Evolutionary conservation across 1,140 invertebrate species (phyloP), one percentile per base, ranked within the genome.

Genomic region (Capitella teleta): DNA sequence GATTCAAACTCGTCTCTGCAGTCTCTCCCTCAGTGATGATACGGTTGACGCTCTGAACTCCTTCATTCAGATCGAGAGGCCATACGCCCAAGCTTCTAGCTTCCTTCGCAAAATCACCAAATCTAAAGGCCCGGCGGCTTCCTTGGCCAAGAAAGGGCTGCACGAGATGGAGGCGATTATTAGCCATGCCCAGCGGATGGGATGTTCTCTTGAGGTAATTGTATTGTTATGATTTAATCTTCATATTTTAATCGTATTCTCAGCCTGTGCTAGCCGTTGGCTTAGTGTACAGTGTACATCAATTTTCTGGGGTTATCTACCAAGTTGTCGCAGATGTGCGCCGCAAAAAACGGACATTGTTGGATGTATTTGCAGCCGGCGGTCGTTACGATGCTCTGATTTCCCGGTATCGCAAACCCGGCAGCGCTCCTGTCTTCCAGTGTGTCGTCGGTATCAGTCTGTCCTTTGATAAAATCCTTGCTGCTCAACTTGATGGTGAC

Each of bases 391-490:
- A 80, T 61, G 61, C 61, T 32, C 55, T 78, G 51, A 67, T 78
- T 37, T 23, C 28, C n/a, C 23, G 18, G 34, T 52, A 47, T 23
- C 26, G 44, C 21, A 47, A 52, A 23, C 23, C 50, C 24, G 43
- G 44, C 10, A 49, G 25, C 26, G 12, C 38, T 26, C 40, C 25
- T 14, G 26, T 38, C 21, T 37, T 44, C 44, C 79, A 80, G 54
- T 75, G 73, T 46, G 84, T 80, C 0, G 83, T 81, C 3, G 86
- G 86, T 12, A 77, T 86, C 12, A 85, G 84, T 30, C 76, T 88
- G 37, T 83, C 81, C 1, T 63, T 88, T 46, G 76, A 77, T 45
- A 83, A 81, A 62, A 65, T 87, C 26, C 75, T 83, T 0, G 73
- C 75, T 38, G 74, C 75, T 14, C n/a, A n/a, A n/a, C 63, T 79